Percentiles rank a stretch among this genome's conserved stretches.
These are phyloP conservation scores for Phoeniculus purpureus DNA, from an alignment of 2,797 vertebrate species.

Conservation along the genomic window DNA sequence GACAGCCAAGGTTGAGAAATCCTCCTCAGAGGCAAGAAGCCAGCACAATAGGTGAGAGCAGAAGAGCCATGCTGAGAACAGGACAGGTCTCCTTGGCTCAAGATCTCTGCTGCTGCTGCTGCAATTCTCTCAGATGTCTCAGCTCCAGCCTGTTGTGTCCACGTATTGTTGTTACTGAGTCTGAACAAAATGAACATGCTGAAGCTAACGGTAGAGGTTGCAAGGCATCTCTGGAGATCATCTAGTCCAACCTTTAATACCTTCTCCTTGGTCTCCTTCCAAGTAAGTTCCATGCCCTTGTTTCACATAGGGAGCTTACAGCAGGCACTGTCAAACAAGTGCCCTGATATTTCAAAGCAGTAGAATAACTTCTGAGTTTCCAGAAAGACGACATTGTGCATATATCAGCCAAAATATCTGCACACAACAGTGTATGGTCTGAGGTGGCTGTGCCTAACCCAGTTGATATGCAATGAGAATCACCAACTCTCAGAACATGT, in stretches of 20 bases:
- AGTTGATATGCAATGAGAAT: neutral
- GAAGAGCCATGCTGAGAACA: neutral
- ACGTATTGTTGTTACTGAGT: rapidly evolving
- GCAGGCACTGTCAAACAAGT: neutral
- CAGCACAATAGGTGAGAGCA: neutral
- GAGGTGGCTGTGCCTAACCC: neutral
- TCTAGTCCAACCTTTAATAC: neutral
- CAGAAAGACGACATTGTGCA: neutral
- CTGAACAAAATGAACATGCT: neutral
- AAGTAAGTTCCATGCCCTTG: neutral
- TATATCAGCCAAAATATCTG: neutral
- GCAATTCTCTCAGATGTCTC: neutral
- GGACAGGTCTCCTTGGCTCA: neutral
- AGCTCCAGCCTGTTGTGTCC: neutral
- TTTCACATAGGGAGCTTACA: neutral
- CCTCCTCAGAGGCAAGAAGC: neutral
- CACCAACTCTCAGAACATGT: neutral
- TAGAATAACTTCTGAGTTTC: neutral
- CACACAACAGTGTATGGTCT: neutral
- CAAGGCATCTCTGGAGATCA: no score
- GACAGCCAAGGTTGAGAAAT: neutral
- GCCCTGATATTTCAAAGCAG: neutral
- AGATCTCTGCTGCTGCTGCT: neutral
- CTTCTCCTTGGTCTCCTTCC: neutral
- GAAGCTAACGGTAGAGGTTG: neutral